Evolutionary conservation across 2,797 vertebrate species (phyloP), one percentile per base, ranked within the genome.

Genomic region (Halcyon chelicuti): DNA sequence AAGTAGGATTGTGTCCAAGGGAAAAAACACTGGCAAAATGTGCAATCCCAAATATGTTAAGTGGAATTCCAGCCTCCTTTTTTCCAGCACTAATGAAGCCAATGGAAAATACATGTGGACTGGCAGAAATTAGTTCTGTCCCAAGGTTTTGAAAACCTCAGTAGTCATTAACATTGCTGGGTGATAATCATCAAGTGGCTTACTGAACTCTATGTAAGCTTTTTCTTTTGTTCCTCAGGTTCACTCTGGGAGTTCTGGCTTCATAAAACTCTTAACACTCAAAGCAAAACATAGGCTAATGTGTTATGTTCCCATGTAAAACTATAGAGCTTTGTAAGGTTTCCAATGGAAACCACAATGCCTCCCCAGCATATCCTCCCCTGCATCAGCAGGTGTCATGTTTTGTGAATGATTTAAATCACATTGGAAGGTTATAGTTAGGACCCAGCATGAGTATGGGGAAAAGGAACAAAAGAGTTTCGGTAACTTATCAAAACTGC

Each of bases 371-470:
- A 83, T 90, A 88, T 71, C 85, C 89, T 93, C 82, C 82, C 58
- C 63, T 94, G 25, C 47, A 90, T 86, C 96, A 94, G 95, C 95
- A 94, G 91, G 96, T 84, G 73, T 75, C 76, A 26, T 82, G 52
- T 73, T 96, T 81, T 90, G 35, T 92, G 91, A 62, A 55, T 84
- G 92, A 90, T 84, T 96, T 86, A 78, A 95, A 86, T 91, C 4
- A 14, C 16, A 9, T 25, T 88, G 60, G 47, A 94, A 90, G 47
- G 55, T 68, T 90, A 55, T 84, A 90, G 66, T 95, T 94, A 91
- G n/a, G 12, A 93, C 7, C 29, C 96, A 94, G 79, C 73, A 54
- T 66, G 93, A 73, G 14, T 22, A 42, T 22, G 47, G 21, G 66
- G 58, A 86, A 86, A 86, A 65, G 16, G 23, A 86, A 79, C 66